Evolutionary conservation across 2,797 vertebrate species (phyloP), one percentile per base, ranked within the genome.

Genomic region (Odontamblyopus rebecca): DNA sequence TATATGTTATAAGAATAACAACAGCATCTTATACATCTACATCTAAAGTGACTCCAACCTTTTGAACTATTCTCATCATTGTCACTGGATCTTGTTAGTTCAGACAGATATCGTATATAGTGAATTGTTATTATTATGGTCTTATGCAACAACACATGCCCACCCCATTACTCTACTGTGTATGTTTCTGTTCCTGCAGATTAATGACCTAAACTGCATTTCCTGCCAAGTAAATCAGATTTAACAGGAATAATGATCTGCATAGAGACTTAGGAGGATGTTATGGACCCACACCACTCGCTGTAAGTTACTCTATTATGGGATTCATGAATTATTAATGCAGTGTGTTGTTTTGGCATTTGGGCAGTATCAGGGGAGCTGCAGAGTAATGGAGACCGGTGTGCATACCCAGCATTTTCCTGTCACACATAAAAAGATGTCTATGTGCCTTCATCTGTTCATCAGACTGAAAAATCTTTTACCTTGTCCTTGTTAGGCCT

Each of bases 301-400:
- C 48, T 30, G 66, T 27, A 35, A 74, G 76, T 73, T 68, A 56
- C 65, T 82, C 75, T 68, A 77, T 71, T 71, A 27, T 59, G 78
- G 74, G 64, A 74, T 71, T 60, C 68, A 86, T 89, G 78, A 85
- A 91, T 92, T 82, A 87, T 89, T 88, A 72, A 92, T 85, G 81
- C 59, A 53, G 48, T 59, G 72, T 81, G 82, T 82, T 87, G 83
- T 84, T 86, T 85, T 82, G 80, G 78, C 79, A 78, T 89, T 85
- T 73, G 61, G 77, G 32, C 65, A 77, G 76, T 79, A 68, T 83
- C 84, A 72, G 48, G 73, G 81, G 80, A 84, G 81, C 83, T 78
- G 78, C 75, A 77, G 81, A 66, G 80, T 80, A 80, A 89, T 77
- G 80, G 71, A 78, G 75, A 29, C 75, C n/a, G 64, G 61, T 67